These are phyloP conservation scores for Archips xylosteana DNA, from an alignment of 2,888 invertebrate species.

Conservation along the genomic window DNA sequence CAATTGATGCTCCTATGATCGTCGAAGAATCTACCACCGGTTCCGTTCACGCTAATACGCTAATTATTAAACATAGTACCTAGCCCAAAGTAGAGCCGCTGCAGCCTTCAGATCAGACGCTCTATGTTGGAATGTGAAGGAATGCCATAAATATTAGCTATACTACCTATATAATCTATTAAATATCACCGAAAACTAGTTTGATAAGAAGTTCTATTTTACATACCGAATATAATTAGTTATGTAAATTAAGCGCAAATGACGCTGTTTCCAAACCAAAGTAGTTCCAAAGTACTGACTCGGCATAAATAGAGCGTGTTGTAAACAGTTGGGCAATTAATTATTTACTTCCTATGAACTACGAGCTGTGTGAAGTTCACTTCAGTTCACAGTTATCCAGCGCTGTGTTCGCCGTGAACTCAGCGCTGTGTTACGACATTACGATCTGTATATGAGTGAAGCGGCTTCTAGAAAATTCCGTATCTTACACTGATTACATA, in stretches of 20 bases:
- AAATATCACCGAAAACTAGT: neutral
- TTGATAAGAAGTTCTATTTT: constrained; percentile 1
- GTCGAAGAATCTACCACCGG: no score
- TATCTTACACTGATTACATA: neutral
- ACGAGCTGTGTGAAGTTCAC: neutral
- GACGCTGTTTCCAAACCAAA: constrained; percentile 1
- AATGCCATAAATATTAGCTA: neutral
- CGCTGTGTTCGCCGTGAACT: no score
- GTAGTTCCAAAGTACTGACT: constrained; percentile 8
- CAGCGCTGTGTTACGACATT: neutral
- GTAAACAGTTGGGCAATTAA: neutral
- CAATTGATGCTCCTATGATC: no score
- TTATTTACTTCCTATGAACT: neutral
- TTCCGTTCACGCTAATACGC: no score
- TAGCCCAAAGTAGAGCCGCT: no score
- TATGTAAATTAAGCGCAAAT: constrained; percentile 16
- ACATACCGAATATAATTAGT: constrained; percentile 22
- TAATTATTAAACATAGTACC: no score
- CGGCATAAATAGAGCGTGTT: neutral
- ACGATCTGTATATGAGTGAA: neutral
- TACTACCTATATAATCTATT: neutral
- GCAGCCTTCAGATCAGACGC: neutral
- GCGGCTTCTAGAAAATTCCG: constrained; percentile 2
- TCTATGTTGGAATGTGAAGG: neutral
- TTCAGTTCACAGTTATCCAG: no score